Evolutionary conservation across 2,888 invertebrate genomes (phyloP), one percentile per base, ranked within the genome.

Genomic region (Galeruca laticollis): DNA sequence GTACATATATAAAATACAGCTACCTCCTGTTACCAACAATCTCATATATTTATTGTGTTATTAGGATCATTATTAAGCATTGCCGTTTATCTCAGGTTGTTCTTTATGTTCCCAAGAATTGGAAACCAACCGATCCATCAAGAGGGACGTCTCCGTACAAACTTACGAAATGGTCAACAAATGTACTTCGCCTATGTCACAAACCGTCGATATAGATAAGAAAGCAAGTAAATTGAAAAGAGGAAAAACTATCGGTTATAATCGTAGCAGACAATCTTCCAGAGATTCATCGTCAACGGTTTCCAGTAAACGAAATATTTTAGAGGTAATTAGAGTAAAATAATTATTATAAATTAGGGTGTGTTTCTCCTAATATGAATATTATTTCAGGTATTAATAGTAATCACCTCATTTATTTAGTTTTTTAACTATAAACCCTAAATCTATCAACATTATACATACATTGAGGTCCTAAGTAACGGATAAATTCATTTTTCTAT

Each of bases 141-240:
- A 84, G 64, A 86, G 84, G 73, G 89, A 89, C 74, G 89, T 86
- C 0, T 86, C 87, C 4, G 88, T 88, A 59, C 89, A 89, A 78
- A 89, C 89, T 9, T 83, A 83, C 65, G 85, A 86, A 75, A 85
- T 85, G 83, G 82, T 85, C 11, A 85, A 85, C 73, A 85, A 85
- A 73, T 84, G 84, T 70, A 86, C 85, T 11, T 86, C 85, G 59
- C 85, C 86, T 8, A 82, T 83, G 74, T 69, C 81, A 59, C 78
- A 79, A 69, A 74, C 75, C 64, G 80, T 80, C 54, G 79, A 74
- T 31, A 70, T 35, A 61, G 67, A 31, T 68, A 68, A 61, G 73
- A 73, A 57, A 51, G 20, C 51, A 2, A 47, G 60, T n/a, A 63
- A 71, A 73, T 59, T 70, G 61, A 64, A 72, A 71, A 64, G 70